Conservation (phyloP, 2,888 invertebrate genomes). For the Gastrophysa polygoni region DNA sequence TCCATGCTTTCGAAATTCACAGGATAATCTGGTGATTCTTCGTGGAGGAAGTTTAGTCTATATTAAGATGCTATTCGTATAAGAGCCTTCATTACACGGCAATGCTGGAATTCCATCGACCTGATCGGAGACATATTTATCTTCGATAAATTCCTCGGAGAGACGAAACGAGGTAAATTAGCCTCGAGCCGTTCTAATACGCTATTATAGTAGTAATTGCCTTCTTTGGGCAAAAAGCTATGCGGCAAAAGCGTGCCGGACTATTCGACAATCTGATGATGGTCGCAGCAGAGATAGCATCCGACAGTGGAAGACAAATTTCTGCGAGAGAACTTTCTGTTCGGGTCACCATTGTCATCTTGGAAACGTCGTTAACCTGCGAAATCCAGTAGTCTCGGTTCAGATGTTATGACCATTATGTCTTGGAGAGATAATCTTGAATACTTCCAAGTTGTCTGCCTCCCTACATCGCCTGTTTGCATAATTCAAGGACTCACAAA, state of each 20-base stretch:
- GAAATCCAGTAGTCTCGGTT: too few species aligned
- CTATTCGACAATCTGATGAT: slow-evolving; percentile 14
- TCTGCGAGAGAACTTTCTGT: background rate
- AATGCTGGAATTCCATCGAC: background rate
- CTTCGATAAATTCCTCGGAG: background rate
- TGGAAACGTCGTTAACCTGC: too few species aligned
- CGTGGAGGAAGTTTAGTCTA: too few species aligned
- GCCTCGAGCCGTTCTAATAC: background rate
- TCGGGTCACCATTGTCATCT: background rate
- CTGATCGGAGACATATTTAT: background rate
- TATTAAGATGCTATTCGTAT: background rate
- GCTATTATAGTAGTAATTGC: background rate
- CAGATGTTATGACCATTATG: too few species aligned
- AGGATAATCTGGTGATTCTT: too few species aligned
- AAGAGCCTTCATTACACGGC: background rate
- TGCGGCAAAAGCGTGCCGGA: background rate
- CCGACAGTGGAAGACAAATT: slow-evolving; percentile 1
- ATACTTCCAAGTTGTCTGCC: too few species aligned
- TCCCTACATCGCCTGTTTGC: too few species aligned
- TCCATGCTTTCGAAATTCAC: too few species aligned
- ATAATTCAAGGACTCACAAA: too few species aligned
- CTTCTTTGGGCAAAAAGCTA: background rate
- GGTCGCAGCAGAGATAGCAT: slow-evolving; percentile 14
- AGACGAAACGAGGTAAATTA: background rate
- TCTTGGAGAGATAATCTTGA: too few species aligned